phyloP scores from a whole-genome alignment of 2,888 invertebrate genomes.

The Polymixis flavicincta region DNA sequence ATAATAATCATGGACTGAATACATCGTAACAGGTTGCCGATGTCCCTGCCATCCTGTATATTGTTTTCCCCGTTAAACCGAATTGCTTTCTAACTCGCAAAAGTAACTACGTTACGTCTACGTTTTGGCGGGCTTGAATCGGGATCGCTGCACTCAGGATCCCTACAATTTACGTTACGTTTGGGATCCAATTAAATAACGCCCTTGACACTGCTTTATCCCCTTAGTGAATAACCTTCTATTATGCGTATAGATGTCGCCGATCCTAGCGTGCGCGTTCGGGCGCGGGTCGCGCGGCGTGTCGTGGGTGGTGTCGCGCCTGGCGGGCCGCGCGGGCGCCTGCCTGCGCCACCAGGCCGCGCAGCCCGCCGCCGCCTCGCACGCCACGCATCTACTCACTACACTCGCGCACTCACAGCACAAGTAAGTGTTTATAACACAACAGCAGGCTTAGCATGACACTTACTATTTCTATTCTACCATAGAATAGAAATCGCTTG shows the following conservation, averaged over 20 bases:
- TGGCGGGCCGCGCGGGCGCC: conserved; percentile 78
- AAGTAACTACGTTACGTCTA: too few relatives aligned
- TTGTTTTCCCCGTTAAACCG: too few relatives aligned
- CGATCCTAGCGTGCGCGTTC: conserved; percentile 82
- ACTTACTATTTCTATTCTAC: too few relatives aligned
- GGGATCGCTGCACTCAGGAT: background rate
- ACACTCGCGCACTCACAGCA: conserved; percentile 76
- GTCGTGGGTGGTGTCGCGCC: conserved; percentile 79
- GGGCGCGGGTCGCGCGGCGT: conserved; percentile 79
- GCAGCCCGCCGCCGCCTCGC: conserved; percentile 76
- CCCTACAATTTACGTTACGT: too few relatives aligned
- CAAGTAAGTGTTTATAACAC: conserved; percentile 64
- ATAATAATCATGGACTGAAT: too few relatives aligned
- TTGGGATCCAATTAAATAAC: background rate
- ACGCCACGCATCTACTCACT: conserved; percentile 79
- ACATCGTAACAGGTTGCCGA: too few relatives aligned
- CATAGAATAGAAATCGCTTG: too few relatives aligned
- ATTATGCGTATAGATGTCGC: conserved; percentile 73
- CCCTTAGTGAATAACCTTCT: background rate
- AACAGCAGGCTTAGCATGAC: too few relatives aligned
- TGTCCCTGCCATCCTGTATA: too few relatives aligned
- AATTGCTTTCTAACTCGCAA: too few relatives aligned
- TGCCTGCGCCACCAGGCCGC: conserved; percentile 78
- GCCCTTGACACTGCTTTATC: background rate
- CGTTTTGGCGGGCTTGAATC: background rate